phyloP scores from a whole-genome alignment of 2,113 vertebrate genomes.

The Etheostoma spectabile region DNA sequence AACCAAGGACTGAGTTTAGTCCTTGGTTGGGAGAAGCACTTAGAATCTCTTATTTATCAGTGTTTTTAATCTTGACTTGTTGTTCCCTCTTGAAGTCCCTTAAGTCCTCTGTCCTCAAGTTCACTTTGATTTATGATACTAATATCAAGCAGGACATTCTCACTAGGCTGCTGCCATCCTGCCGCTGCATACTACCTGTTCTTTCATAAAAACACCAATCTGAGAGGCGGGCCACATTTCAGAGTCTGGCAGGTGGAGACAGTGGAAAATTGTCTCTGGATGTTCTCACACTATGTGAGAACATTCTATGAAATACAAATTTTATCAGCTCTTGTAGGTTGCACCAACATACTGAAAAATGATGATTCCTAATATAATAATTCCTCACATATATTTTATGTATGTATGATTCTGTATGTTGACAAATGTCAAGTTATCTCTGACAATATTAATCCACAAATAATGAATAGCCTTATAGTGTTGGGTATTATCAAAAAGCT shows the following conservation, averaged over 20 bases:
- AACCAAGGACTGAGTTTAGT: background rate
- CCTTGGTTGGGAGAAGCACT: background rate
- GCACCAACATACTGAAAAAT: background rate
- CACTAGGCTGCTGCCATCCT: constrained; percentile 47
- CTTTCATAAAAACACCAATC: constrained; percentile 79
- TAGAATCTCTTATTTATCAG: constrained; percentile 48
- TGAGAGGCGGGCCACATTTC: constrained; percentile 67
- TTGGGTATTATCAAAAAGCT: constrained; percentile 44
- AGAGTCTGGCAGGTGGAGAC: constrained; percentile 63
- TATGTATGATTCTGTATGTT: constrained; percentile 20
- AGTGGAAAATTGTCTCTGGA: constrained; percentile 68
- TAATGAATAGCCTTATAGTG: background rate
- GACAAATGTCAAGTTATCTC: background rate
- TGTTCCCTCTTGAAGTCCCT: constrained; percentile 48
- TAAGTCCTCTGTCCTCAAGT: constrained; percentile 69
- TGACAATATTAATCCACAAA: background rate
- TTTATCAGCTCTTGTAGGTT: constrained; percentile 50
- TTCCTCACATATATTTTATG: constrained; percentile 17
- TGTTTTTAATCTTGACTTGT: constrained; percentile 73
- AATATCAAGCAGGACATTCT: constrained; percentile 79
- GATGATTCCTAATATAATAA: no score
- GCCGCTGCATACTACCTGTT: constrained; percentile 58
- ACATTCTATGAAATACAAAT: constrained; percentile 42
- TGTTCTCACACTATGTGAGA: constrained; percentile 24
- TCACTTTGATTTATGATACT: constrained; percentile 78